phyloP scores from a whole-genome alignment of 2,797 vertebrate genomes.

The Cynopterus sphinx region DNA sequence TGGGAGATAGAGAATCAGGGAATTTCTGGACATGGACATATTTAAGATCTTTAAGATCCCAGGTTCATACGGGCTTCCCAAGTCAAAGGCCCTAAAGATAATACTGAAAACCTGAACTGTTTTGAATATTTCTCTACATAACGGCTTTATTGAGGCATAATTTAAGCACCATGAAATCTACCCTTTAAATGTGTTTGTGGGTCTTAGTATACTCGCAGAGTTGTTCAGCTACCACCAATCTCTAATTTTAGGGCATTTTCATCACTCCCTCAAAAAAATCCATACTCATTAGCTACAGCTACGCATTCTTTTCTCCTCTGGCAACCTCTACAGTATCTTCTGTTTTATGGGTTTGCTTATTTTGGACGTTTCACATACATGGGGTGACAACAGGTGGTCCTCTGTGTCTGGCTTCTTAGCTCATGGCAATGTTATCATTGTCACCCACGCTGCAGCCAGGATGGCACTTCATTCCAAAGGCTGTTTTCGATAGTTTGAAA shows the following conservation, averaged over 20 bases:
- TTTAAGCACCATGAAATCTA: not conserved
- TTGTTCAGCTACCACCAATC: not conserved
- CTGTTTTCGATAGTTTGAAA: not conserved
- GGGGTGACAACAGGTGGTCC: not conserved
- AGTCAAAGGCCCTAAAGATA: not conserved
- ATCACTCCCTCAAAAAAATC: not conserved
- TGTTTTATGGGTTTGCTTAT: not conserved
- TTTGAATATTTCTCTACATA: not conserved
- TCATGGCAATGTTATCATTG: too few species aligned
- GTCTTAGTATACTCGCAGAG: not conserved
- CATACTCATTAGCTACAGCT: not conserved
- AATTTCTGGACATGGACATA: not conserved
- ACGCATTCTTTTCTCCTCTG: not conserved
- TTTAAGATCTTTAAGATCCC: not conserved
- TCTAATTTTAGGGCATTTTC: not conserved
- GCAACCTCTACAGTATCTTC: not conserved
- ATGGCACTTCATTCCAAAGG: not conserved
- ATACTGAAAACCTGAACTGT: not conserved
- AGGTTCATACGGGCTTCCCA: not conserved
- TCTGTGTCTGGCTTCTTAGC: not conserved
- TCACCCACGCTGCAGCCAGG: too few species aligned
- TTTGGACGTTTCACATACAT: not conserved
- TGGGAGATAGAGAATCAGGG: not conserved
- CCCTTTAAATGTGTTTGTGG: not conserved
- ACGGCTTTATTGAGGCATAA: not conserved